Evolutionary conservation across 2,888 invertebrate species (phyloP).

Genomic region (Seira ritae): DNA sequence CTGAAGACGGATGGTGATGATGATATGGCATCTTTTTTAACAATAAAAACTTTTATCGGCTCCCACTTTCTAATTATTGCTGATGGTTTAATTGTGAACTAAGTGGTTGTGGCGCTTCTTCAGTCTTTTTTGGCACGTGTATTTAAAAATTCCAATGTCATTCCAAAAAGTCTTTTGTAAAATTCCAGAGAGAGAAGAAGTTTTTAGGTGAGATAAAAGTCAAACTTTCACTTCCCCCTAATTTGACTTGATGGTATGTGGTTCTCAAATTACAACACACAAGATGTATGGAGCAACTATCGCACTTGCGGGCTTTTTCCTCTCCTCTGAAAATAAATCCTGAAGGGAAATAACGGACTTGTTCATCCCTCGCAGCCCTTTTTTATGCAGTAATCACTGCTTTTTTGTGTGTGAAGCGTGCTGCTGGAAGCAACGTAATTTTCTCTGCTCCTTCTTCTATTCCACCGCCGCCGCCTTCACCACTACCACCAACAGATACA

Average conservation of each 20-base stretch:
- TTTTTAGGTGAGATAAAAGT: no score
- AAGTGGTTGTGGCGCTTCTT: no score
- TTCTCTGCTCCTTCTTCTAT: neutral
- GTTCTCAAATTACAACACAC: no score
- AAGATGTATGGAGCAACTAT: no score
- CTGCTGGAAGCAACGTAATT: no score
- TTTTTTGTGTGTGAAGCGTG: neutral
- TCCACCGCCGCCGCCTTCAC: neutral
- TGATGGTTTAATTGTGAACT: constrained; percentile 24
- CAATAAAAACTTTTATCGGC: constrained; percentile 30
- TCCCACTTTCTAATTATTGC: constrained; percentile 50
- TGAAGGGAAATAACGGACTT: constrained; percentile 5
- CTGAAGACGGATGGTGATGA: constrained; percentile 68
- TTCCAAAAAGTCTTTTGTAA: no score
- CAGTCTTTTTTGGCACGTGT: constrained; percentile 22
- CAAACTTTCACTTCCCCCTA: no score
- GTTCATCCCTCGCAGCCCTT: no score
- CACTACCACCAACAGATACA: constrained; percentile 6
- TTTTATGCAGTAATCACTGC: neutral
- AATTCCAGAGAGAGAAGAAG: no score
- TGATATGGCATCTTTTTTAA: constrained; percentile 69
- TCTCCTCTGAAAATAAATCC: constrained; percentile 22
- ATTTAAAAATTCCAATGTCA: constrained; percentile 7
- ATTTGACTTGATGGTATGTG: no score
- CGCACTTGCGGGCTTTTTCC: constrained; percentile 30